Evolutionary conservation across 2,888 invertebrate species (phyloP), one percentile per base, ranked within the genome.

Genomic region (Cotesia congregata): DNA sequence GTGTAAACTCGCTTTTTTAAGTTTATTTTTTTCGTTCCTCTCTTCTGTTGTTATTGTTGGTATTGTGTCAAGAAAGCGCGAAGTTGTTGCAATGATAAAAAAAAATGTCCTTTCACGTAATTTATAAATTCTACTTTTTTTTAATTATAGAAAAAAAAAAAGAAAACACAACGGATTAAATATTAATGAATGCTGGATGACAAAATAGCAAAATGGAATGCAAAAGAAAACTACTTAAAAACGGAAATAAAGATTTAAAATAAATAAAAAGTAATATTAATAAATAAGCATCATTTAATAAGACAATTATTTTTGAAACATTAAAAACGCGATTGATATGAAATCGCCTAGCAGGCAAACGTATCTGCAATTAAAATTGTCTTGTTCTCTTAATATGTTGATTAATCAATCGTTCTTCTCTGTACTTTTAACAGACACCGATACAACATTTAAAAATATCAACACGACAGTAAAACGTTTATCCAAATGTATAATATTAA

Each of bases 391-490:
- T 65, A 20, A 38, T 38, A 65, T 65, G 38, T 40, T 73, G 61
- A 41, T 74, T 67, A 50, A 50, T 12, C 50, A 50, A 50, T 69
- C 70, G 30, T 72, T 75, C 69, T 76, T 61, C 67, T 67, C 75
- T 70, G 69, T 79, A 64, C 69, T 77, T 77, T 77, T 72, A 76
- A 82, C 83, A 82, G 77, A 85, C 83, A 84, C 82, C 81, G 83
- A 84, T 82, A 84, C 50, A 50, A 50, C 83, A 84, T 82, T 81
- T 82, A 85, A 81, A 85, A 84, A 85, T 85, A 85, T 82, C 82
- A 85, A 86, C 83, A 87, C 83, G 84, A 85, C 83, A 85, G 83
- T 83, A 80, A 84, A 83, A 86, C 84, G 85, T 85, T 86, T 83
- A 83, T 81, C 80, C 83, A 80, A 83, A 83, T 81, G 82, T 84